A percentile compares a stretch with the other conserved stretches of the same genome.
Evolutionary conservation across 2,113 vertebrate genomes (phyloP).

Genomic region (Telmatochromis brachygnathus): DNA sequence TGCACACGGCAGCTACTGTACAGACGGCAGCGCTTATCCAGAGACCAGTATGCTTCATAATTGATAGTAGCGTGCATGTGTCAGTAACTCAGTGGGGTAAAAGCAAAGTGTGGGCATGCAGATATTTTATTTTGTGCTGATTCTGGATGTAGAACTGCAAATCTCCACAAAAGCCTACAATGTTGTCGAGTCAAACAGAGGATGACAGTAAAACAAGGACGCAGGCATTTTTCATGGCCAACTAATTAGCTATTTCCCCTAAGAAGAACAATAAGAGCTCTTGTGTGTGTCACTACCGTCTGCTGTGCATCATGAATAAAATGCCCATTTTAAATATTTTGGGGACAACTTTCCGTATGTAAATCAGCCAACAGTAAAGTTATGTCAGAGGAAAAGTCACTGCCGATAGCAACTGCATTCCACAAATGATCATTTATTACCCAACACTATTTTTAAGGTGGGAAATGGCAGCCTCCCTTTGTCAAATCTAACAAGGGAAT

Average conservation of each 20-base stretch:
- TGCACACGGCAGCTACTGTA: neutral
- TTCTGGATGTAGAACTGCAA: slow-evolving; percentile 13
- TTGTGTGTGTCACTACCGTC: slow-evolving; percentile 43
- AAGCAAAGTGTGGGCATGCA: neutral
- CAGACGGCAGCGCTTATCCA: neutral
- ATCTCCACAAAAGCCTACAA: slow-evolving; percentile 15
- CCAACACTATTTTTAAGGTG: slow-evolving; percentile 76
- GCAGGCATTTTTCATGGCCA: slow-evolving; percentile 56
- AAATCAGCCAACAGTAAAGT: slow-evolving; percentile 69
- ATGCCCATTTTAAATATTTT: slow-evolving; percentile 58
- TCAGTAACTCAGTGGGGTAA: neutral
- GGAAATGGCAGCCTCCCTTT: slow-evolving; percentile 76
- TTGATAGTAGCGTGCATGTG: slow-evolving; percentile 10
- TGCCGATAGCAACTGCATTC: slow-evolving; percentile 65
- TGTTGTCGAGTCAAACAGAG: slow-evolving; percentile 43
- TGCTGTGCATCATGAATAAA: slow-evolving; percentile 62
- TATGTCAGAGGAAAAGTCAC: slow-evolving; percentile 68
- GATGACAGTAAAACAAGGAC: slow-evolving; percentile 40
- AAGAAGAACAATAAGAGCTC: slow-evolving; percentile 52
- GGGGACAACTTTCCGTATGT: slow-evolving; percentile 61
- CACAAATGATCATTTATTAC: slow-evolving; percentile 80
- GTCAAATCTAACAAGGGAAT: slow-evolving; percentile 80
- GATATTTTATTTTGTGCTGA: slow-evolving; percentile 21
- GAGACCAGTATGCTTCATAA: slow-evolving; percentile 1
- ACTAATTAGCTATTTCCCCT: slow-evolving; percentile 59